Conservation (phyloP, 2,113 vertebrate genomes). For the Lonchura striata region DNA sequence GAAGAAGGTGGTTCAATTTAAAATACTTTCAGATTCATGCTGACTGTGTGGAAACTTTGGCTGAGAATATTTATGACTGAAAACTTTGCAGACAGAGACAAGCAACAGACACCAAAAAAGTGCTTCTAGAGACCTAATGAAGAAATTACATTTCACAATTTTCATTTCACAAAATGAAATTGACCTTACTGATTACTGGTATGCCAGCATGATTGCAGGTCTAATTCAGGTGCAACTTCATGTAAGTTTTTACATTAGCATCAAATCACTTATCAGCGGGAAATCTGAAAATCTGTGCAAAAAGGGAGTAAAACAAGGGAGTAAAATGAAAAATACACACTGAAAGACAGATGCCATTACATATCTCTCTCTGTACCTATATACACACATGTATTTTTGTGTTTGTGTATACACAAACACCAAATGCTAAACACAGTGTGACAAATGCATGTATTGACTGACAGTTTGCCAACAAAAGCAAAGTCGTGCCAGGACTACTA, state of each 20-base stretch:
- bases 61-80: background rate
- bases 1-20: background rate
- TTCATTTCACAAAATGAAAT: background rate
- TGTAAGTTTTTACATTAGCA: background rate
- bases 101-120: background rate
- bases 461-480: background rate
- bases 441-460: fast-evolving
- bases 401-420: background rate
- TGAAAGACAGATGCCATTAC: background rate
- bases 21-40: background rate
- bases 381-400: too few relatives aligned
- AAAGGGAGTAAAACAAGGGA: background rate
- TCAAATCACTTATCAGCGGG: background rate
- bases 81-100: background rate
- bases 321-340: background rate
- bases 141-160: background rate
- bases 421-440: background rate
- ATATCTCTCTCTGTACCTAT: background rate
- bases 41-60: background rate
- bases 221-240: background rate
- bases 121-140: background rate
- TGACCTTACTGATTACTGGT: background rate
- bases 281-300: background rate
- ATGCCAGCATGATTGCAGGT: background rate
- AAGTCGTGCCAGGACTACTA: background rate